Base-by-base conservation (phyloP, 2,113 vertebrate genomes). In the Piaya cayana region DNA sequence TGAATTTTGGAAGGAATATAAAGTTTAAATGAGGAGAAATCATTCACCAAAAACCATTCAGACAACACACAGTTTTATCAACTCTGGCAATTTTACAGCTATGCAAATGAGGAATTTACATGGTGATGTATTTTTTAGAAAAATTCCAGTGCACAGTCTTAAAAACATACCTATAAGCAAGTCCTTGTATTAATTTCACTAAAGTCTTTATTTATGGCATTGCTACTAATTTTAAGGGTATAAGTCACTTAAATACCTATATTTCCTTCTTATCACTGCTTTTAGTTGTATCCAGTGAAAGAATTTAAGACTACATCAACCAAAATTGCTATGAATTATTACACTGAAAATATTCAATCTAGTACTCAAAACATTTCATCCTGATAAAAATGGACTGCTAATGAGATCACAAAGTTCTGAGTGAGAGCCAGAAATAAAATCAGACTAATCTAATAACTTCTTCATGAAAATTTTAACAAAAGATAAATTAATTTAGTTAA, bases 401-500 rank as follows among this genome's bases (percentile, higher is more conserved):
- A 93, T 90, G 93, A 88, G 84, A 95, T 96, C 87, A 94, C 56
- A 71, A 95, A 64, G 58, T 95, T 87, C 94, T 96, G 93, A 91
- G 93, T 83, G 53, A 87, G 79, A 89, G 94, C 93, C 79, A 93
- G 80, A 88, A 98, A 82, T 86, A 97, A 95, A 94, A 95, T 96
- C 82, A 93, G 86, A 75, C 95, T 94, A 86, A 97, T 96, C 90
- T 96, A 97, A 95, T 95, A 94, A 78, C 87, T 93, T 92, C 97
- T 94, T 95, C 94, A 92, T 97, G 42, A 97, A 96, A 96, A 80
- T 96, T 96, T 95, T 94, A 97, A 96, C 79, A 68, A 94, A 96
- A 92, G 91, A 74, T 52, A 90, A 95, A 96, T 92, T 95, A 92
- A 96, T 97, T 96, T 90, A 84, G 60, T 89, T 84, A 80, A 95